Base-by-base conservation (phyloP, 2,888 invertebrate species). In the Geophilus truncorum region DNA sequence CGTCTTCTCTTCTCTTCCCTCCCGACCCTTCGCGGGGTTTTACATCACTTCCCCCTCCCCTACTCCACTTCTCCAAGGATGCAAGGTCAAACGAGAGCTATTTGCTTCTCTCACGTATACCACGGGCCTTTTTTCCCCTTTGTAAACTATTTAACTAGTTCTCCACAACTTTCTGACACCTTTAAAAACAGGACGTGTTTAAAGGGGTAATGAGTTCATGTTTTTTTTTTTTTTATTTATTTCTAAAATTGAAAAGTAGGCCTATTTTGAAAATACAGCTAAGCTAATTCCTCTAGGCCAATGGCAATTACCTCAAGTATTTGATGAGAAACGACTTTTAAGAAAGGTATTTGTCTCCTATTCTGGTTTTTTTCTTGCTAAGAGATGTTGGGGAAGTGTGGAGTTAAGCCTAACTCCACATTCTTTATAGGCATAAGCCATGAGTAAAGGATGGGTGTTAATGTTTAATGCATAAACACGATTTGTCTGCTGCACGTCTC, bases 221-320 rank as follows among this genome's bases (percentile, higher is more conserved):
- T n/a, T n/a, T n/a, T n/a, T n/a, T n/a, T n/a, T n/a, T n/a, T n/a
- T n/a, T n/a, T n/a, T n/a, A n/a, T n/a, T n/a, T n/a, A n/a, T n/a
- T n/a, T n/a, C n/a, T n/a, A n/a, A n/a, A n/a, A n/a, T n/a, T n/a
- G n/a, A n/a, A n/a, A n/a, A n/a, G n/a, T n/a, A n/a, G n/a, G n/a
- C n/a, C n/a, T n/a, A n/a, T n/a, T n/a, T n/a, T n/a, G n/a, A n/a
- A n/a, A n/a, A n/a, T n/a, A n/a, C n/a, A n/a, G n/a, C n/a, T n/a
- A n/a, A n/a, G n/a, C n/a, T n/a, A n/a, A n/a, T n/a, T n/a, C n/a
- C n/a, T n/a, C n/a, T n/a, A n/a, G n/a, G n/a, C 36, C 57, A 57
- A 57, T 57, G 57, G 57, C 57, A 18, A 57, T 57, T 57, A 57
- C 57, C 51, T 51, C 57, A 57, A 57, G 57, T 57, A 57, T 57